Base-by-base conservation (phyloP, 2,797 vertebrate genomes). In the Heteromormyrus szaboi region DNA sequence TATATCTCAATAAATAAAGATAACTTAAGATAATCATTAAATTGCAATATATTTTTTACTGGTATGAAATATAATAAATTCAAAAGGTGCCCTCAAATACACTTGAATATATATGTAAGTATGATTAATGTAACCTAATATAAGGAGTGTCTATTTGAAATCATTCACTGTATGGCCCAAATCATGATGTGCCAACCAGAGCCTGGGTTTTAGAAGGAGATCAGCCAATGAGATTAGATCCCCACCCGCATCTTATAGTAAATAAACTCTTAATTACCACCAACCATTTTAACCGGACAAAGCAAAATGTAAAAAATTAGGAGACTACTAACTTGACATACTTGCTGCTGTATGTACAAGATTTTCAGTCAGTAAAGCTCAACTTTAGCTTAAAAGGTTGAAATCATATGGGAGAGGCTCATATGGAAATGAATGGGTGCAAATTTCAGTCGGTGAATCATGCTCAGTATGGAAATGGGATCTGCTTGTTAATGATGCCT, bases 401-500 rank as follows among this genome's bases (percentile, higher is more conserved):
- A 46, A 41, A 41, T 81, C 33, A 6, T 37, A n/a, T 50, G 19
- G 19, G 22, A 88, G 19, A 79, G 29, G 19, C 22, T 65, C 44
- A 51, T 22, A 76, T 76, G 62, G 65, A 29, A 53, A 51, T 88
- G 1, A 65, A 11, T 91, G 92, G 91, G 91, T 92, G 92, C 91
- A 92, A 79, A 83, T 53, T 89, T 37, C 92, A 92, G 90, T 91
- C 89, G 88, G 91, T 91, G 90, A 91, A 92, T 91, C 86, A 95
- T 93, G 93, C 91, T 93, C 93, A 93, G 94, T 91, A 95, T 91
- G 92, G 94, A 93, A 95, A 95, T 90, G 85, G 90, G 93, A 96
- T 94, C 94, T 91, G 89, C 90, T 89, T 92, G 91, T 93, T 93
- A 94, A 92, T 94, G 92, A 95, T 92, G 94, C 94, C 94, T 94